A percentile compares a stretch with the other conserved stretches of the same genome.
These are phyloP conservation scores for Drosophila athabasca DNA, from an alignment of 1,140 invertebrate species.

Conservation along the genomic window DNA sequence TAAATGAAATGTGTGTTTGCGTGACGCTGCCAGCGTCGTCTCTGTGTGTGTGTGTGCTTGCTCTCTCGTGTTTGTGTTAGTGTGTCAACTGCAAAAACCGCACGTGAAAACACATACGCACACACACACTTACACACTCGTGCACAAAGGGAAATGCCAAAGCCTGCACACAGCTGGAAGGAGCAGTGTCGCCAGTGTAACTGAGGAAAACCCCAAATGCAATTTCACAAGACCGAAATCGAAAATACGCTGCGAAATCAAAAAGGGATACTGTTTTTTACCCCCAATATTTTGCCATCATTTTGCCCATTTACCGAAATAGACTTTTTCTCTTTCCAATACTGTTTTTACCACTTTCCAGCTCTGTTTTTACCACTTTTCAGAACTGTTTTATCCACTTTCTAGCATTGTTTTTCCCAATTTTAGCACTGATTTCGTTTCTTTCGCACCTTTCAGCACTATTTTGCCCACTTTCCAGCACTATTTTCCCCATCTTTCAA, in stretches of 20 bases:
- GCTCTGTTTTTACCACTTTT: accelerated
- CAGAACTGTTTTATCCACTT: too few relatives aligned
- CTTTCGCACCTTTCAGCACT: too few relatives aligned
- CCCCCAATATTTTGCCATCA: too few relatives aligned
- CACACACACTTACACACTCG: conserved; percentile 22
- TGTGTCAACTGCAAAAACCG: conserved; percentile 77
- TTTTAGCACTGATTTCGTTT: too few relatives aligned
- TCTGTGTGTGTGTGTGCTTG: conserved; percentile 11
- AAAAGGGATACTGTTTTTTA: too few relatives aligned
- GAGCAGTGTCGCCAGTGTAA: conserved; percentile 28
- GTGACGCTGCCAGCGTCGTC: conserved; percentile 52
- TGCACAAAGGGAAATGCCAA: conserved; percentile 55
- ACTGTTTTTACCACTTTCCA: too few relatives aligned
- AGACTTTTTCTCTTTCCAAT: too few relatives aligned
- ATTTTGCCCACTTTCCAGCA: too few relatives aligned
- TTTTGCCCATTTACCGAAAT: too few relatives aligned
- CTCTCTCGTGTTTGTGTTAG: conserved; percentile 48
- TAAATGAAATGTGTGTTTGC: conserved; percentile 78
- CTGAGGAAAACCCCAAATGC: background rate
- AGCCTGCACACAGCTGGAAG: conserved; percentile 43
- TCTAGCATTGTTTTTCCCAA: too few relatives aligned
- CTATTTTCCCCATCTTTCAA: too few relatives aligned
- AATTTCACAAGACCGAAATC: background rate
- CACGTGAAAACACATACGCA: conserved; percentile 48
- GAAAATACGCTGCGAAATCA: too few relatives aligned